phyloP scores from a whole-genome alignment of 2,888 invertebrate species.

The Euplagia quadripunctaria region DNA sequence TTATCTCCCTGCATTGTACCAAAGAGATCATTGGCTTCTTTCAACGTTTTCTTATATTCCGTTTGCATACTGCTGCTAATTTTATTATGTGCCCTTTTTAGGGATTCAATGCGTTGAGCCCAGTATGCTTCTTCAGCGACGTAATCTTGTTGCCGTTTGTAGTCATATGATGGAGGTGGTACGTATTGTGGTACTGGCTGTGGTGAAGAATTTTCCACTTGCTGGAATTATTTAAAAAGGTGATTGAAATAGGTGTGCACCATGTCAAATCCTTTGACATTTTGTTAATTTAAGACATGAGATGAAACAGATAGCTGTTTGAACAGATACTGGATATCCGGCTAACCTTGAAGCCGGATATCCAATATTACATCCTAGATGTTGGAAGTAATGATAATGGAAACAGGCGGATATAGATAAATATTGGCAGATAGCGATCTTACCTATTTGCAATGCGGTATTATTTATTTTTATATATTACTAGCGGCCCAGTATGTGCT shows the following conservation, averaged over 20 bases:
- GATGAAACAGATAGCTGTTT: no score
- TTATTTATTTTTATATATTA: no score
- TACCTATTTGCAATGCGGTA: no score
- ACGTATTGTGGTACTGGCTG: conserved; percentile 62
- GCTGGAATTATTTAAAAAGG: conserved; percentile 60
- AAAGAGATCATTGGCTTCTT: conserved; percentile 80
- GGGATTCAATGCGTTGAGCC: conserved; percentile 77
- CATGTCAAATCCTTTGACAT: not conserved
- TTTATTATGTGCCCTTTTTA: conserved; percentile 79
- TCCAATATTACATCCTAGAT: no score
- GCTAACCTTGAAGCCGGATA: no score
- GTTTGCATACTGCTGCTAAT: conserved; percentile 77
- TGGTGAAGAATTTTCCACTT: conserved; percentile 64
- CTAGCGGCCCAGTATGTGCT: no score
- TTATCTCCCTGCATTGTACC: conserved; percentile 71
- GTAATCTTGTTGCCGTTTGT: conserved; percentile 67
- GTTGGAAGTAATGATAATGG: no score
- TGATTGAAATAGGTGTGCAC: not conserved
- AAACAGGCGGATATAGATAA: no score
- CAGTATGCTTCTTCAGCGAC: conserved; percentile 82
- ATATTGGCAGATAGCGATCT: no score
- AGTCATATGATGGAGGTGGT: conserved; percentile 69
- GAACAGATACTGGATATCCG: no score
- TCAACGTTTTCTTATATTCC: conserved; percentile 80
- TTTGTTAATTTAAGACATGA: not conserved